Conservation (phyloP, 2,888 invertebrate species). For the Leptopilina myrica region DNA sequence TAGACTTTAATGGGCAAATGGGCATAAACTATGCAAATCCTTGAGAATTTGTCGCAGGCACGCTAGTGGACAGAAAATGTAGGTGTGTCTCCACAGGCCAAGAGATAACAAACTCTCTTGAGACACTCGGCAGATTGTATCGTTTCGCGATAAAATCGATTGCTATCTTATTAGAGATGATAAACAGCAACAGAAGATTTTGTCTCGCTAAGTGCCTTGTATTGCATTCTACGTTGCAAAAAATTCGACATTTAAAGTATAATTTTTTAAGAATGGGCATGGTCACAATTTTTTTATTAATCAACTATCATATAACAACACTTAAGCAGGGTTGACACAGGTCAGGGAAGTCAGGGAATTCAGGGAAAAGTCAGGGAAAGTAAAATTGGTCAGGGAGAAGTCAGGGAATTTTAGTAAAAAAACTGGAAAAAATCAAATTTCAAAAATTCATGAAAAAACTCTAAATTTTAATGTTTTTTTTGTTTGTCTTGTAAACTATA, state of each 20-base stretch:
- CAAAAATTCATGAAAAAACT: too few species aligned
- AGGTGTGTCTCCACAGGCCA: conserved; percentile 48
- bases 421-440: too few species aligned
- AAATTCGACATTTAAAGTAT: not conserved
- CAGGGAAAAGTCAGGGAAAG: too few species aligned
- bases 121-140: conserved; percentile 48
- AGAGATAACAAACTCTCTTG: conserved; percentile 38
- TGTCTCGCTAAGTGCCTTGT: conserved; percentile 43
- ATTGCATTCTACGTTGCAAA: conserved; percentile 53
- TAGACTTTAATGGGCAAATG: conserved; percentile 43
- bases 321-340: too few species aligned
- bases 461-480: too few species aligned
- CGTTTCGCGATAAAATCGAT: conserved; percentile 58
- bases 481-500: too few species aligned
- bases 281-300: too few species aligned
- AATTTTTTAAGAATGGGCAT: too few species aligned
- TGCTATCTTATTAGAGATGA: conserved; percentile 65
- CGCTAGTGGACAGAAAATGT: conserved; percentile 58
- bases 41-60: conserved; percentile 55
- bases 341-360: too few species aligned
- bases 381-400: too few species aligned
- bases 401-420: too few species aligned
- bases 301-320: too few species aligned
- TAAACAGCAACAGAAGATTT: conserved; percentile 55
- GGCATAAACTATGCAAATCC: conserved; percentile 62